A percentile compares a stretch with the other conserved stretches of the same genome.
phyloP scores from a whole-genome alignment of 2,113 vertebrate species.

The Pionites leucogaster region DNA sequence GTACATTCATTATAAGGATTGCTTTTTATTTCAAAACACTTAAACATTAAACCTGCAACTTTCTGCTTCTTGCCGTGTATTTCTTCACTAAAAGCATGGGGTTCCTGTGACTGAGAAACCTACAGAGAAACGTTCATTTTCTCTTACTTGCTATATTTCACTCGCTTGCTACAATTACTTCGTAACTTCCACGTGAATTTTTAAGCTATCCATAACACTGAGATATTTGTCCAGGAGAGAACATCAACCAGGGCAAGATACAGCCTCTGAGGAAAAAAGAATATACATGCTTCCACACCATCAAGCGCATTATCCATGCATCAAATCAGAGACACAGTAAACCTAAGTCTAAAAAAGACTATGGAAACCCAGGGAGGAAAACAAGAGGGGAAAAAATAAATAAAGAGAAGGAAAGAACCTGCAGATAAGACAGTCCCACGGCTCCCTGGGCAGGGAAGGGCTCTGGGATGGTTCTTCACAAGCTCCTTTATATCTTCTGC shows the following conservation, averaged over 20 bases:
- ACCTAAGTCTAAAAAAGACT: not conserved
- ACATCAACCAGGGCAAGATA: not conserved
- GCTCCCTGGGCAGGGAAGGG: not conserved
- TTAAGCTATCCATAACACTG: not conserved
- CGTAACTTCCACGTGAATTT: not conserved
- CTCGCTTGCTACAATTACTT: not conserved
- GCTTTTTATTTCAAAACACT: not conserved
- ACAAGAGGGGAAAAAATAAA: not conserved
- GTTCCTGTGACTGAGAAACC: not conserved
- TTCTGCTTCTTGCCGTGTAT: not conserved
- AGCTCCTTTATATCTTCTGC: accelerated
- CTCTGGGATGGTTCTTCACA: not conserved
- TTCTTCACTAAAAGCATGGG: not conserved
- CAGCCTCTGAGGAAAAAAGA: not conserved
- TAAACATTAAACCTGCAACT: not conserved
- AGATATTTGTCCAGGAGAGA: not conserved
- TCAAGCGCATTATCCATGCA: not conserved
- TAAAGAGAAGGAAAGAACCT: not conserved
- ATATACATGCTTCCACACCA: not conserved
- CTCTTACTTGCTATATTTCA: not conserved
- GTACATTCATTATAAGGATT: not conserved
- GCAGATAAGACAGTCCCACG: not conserved
- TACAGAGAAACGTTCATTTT: not conserved
- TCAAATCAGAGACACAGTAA: not conserved
- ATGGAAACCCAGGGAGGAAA: not conserved